These are phyloP conservation scores for Pipistrellus nathusii DNA, from an alignment of 2,797 vertebrate genomes.

Conservation along the genomic window DNA sequence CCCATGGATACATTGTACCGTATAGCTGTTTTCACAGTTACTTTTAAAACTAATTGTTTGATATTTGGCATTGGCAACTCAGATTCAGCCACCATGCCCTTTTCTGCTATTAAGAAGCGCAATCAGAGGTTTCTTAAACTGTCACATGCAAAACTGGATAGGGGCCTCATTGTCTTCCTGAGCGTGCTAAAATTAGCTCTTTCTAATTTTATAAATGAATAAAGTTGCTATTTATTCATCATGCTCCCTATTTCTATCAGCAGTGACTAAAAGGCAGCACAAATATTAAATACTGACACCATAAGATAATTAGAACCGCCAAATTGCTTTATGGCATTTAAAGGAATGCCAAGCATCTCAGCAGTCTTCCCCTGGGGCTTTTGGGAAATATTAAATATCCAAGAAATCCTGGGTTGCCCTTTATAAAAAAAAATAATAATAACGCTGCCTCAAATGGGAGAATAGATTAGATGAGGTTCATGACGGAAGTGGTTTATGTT, in stretches of 20 bases:
- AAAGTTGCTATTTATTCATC: not conserved
- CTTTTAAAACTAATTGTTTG: not conserved
- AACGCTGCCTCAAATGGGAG: slow-evolving; percentile 4
- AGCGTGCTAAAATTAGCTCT: not conserved
- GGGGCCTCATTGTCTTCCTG: not conserved
- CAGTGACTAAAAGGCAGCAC: slow-evolving; percentile 16
- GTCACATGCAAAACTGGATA: not conserved
- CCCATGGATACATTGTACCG: not conserved
- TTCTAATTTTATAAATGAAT: not conserved
- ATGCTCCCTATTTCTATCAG: not conserved
- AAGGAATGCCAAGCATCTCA: slow-evolving; percentile 11
- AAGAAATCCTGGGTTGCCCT: not conserved
- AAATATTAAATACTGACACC: slow-evolving; percentile 49
- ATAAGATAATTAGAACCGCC: slow-evolving; percentile 51
- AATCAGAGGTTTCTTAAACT: not conserved
- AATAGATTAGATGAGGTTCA: slow-evolving; percentile 24
- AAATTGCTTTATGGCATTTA: slow-evolving; percentile 11
- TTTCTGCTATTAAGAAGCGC: not conserved
- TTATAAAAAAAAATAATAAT: not conserved
- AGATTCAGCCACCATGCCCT: not conserved
- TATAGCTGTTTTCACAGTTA: not conserved
- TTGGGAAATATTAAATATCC: slow-evolving; percentile 50
- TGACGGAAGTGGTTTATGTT: not conserved
- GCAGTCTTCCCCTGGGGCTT: not conserved
- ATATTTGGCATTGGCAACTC: not conserved